Evolutionary conservation across 2,888 invertebrate species (phyloP).

Genomic region (Timema podura): DNA sequence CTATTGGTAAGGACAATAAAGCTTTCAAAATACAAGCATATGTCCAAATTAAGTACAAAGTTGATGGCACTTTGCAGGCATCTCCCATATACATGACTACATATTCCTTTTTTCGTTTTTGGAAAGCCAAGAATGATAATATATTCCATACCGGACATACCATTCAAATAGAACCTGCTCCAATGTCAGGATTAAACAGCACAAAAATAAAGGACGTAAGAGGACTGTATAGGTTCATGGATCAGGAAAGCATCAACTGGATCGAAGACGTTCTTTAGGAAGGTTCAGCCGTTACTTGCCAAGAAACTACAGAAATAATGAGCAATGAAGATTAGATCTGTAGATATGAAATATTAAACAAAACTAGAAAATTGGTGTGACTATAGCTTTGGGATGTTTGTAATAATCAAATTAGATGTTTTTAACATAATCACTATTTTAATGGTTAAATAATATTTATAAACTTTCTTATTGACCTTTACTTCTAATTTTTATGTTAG

Average conservation of each 20-base stretch:
- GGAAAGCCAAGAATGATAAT: neutral
- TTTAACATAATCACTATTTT: neutral
- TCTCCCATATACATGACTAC: neutral
- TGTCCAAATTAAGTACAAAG: neutral
- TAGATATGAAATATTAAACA: neutral
- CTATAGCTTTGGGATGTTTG: neutral
- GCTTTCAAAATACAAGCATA: slow-evolving; percentile 11
- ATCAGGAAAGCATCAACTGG: neutral
- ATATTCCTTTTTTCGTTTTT: neutral
- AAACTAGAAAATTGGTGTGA: neutral
- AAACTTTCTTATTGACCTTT: neutral
- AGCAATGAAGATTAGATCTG: neutral
- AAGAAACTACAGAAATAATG: neutral
- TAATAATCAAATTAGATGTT: neutral
- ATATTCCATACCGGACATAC: neutral
- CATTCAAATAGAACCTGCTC: neutral
- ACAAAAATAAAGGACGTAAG: too few species aligned
- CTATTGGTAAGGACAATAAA: too few species aligned
- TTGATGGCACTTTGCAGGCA: neutral
- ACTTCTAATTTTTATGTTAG: neutral
- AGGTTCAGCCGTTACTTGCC: neutral
- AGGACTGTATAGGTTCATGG: neutral
- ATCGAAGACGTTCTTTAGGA: neutral
- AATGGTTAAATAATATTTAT: neutral
- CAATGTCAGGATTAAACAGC: neutral